phyloP scores from a whole-genome alignment of 1,140 invertebrate genomes.

The Pollicipes pollicipes region DNA sequence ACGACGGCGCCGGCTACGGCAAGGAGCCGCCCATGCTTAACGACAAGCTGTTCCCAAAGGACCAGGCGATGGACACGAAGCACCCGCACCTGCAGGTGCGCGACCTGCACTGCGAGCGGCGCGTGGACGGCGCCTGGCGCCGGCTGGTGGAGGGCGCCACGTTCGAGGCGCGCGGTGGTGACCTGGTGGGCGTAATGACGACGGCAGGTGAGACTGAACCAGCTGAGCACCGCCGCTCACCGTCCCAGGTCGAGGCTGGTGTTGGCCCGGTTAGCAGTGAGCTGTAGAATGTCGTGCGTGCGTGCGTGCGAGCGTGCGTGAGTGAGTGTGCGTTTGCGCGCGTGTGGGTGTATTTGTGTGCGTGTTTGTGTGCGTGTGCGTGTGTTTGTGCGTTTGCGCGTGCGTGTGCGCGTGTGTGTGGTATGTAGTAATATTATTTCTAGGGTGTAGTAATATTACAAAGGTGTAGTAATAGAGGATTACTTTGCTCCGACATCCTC shows the following conservation, averaged over 20 bases:
- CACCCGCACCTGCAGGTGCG: slow-evolving; percentile 47
- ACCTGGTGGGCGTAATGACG: slow-evolving; percentile 73
- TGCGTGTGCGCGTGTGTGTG: not conserved
- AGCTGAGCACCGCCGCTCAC: not conserved
- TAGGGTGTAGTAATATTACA: slow-evolving; percentile 6
- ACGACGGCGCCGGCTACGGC: slow-evolving; percentile 16
- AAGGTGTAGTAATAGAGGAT: too few species aligned
- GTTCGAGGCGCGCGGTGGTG: slow-evolving; percentile 69
- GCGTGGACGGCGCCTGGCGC: slow-evolving; percentile 27
- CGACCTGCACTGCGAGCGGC: slow-evolving; percentile 31
- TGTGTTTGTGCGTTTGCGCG: not conserved
- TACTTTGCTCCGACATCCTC: too few species aligned
- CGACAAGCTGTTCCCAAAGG: slow-evolving; percentile 22
- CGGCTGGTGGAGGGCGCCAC: slow-evolving; percentile 47
- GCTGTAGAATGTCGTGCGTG: too few species aligned
- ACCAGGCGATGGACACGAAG: slow-evolving; percentile 21
- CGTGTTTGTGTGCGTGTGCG: too few species aligned
- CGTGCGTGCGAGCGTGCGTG: too few species aligned
- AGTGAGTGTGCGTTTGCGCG: not conserved
- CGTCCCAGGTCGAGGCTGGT: too few species aligned
- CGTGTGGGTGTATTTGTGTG: slow-evolving; percentile 3
- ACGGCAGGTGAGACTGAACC: slow-evolving; percentile 46
- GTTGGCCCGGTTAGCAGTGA: too few species aligned
- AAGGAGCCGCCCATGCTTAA: slow-evolving; percentile 21
- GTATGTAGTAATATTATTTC: not conserved